These are phyloP conservation scores for Morpho helenor DNA, from an alignment of 2,888 invertebrate genomes.

Conservation along the genomic window DNA sequence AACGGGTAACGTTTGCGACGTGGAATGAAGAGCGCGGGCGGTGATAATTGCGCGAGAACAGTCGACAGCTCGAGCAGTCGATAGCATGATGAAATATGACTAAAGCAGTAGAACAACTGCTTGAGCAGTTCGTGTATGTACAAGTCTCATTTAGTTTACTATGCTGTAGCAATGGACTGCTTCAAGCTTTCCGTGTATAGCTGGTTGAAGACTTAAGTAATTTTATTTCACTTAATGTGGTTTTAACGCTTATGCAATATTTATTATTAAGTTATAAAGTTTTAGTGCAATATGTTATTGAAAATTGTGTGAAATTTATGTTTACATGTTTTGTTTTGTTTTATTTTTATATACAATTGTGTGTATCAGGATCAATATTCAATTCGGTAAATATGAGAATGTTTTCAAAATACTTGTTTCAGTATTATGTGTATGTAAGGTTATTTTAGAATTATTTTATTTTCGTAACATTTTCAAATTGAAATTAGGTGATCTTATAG, in stretches of 20 bases:
- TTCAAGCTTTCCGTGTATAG: no score
- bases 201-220: slow-evolving; percentile 43
- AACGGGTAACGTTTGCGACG: no score
- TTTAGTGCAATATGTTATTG: slow-evolving; percentile 77
- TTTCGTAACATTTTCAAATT: slow-evolving; percentile 59
- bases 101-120: no score
- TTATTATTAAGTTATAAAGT: slow-evolving; percentile 75
- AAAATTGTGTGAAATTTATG: slow-evolving; percentile 73
- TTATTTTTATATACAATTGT: slow-evolving; percentile 54
- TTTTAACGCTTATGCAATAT: slow-evolving; percentile 74
- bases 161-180: no score
- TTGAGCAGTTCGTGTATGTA: no score
- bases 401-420: slow-evolving; percentile 57
- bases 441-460: slow-evolving; percentile 45
- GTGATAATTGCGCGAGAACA: no score
- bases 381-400: slow-evolving; percentile 53
- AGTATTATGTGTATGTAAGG: slow-evolving; percentile 75
- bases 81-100: no score
- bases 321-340: slow-evolving; percentile 70
- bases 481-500: slow-evolving; percentile 69
- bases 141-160: no score
- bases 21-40: no score
- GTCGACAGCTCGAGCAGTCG: no score
- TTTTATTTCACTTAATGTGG: slow-evolving; percentile 63
- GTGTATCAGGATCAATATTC: slow-evolving; percentile 41